Percentiles rank a stretch among this genome's conserved stretches.
Evolutionary conservation across 37 sponge, comb jelly and placozoan genomes (phyloP).

Genomic region (Spongilla lacustris): DNA sequence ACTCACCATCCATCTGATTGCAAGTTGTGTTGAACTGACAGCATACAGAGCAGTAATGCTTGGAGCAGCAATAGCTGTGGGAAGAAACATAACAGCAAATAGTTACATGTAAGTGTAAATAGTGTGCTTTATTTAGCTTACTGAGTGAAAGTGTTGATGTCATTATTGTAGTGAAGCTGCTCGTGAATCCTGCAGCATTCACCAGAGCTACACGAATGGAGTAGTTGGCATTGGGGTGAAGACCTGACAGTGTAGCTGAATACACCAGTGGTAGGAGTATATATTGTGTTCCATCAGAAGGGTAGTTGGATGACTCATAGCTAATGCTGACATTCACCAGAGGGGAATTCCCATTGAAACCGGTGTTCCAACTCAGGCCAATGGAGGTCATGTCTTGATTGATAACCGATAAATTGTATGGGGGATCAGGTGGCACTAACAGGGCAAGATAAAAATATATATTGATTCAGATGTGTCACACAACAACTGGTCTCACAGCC

Average conservation of each 20-base stretch:
- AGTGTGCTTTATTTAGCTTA: too few relatives aligned
- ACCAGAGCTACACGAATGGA: neutral
- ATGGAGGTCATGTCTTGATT: neutral
- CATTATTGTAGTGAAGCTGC: neutral
- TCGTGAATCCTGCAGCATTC: neutral
- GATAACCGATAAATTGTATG: neutral
- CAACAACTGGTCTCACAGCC: too few relatives aligned
- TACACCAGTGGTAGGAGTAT: neutral
- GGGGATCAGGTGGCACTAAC: neutral
- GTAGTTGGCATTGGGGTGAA: neutral
- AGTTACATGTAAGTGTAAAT: too few relatives aligned
- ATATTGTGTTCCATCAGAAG: neutral
- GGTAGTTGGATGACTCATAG: neutral
- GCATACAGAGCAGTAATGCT: neutral
- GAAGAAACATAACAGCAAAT: neutral
- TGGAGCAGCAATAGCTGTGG: neutral
- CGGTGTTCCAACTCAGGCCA: neutral
- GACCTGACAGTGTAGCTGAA: neutral
- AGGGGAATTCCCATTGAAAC: neutral
- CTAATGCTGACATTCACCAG: neutral
- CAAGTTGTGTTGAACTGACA: neutral
- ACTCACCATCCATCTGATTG: neutral
- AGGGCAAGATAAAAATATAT: too few relatives aligned
- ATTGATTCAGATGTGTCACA: too few relatives aligned
- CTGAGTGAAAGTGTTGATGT: neutral